A percentile compares a stretch with the other conserved stretches of the same genome.
Evolutionary conservation across 1,140 invertebrate species (phyloP).

Genomic region (Pseudomyrmex dendroicus): DNA sequence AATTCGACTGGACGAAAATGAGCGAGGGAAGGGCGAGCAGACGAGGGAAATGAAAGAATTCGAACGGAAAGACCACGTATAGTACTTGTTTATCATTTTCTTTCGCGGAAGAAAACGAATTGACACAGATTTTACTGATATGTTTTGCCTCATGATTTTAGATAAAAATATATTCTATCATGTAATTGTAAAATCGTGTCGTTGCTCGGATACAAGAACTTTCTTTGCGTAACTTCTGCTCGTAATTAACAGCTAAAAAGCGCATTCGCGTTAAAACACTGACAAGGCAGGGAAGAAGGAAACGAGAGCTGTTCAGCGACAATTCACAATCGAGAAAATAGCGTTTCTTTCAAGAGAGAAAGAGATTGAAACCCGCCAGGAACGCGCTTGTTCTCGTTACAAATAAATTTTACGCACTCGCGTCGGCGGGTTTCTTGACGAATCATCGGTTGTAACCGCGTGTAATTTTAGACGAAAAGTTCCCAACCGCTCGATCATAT

Average conservation of each 20-base stretch:
- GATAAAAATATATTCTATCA: no score
- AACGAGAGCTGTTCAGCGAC: neutral
- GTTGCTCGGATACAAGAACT: no score
- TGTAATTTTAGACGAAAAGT: conserved; percentile 34
- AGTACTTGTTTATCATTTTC: no score
- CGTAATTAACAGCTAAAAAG: neutral
- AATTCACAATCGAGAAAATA: neutral
- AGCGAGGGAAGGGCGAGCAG: neutral
- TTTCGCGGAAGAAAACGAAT: no score
- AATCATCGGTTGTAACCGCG: neutral
- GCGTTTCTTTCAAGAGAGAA: neutral
- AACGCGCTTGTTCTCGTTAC: neutral
- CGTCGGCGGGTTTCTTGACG: neutral
- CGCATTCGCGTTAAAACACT: neutral
- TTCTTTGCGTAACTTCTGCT: no score
- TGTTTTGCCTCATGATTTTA: no score
- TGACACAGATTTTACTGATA: no score
- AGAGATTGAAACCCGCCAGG: neutral
- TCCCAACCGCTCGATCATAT: no score
- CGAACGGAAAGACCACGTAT: no score
- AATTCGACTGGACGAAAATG: conserved; percentile 27
- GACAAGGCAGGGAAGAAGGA: neutral
- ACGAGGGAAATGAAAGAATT: neutral
- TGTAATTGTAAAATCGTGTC: no score
- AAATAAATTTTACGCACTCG: conserved; percentile 27